Evolutionary conservation across 1,140 invertebrate genomes (phyloP).

Genomic region (Pygmarrhopalites habei): DNA sequence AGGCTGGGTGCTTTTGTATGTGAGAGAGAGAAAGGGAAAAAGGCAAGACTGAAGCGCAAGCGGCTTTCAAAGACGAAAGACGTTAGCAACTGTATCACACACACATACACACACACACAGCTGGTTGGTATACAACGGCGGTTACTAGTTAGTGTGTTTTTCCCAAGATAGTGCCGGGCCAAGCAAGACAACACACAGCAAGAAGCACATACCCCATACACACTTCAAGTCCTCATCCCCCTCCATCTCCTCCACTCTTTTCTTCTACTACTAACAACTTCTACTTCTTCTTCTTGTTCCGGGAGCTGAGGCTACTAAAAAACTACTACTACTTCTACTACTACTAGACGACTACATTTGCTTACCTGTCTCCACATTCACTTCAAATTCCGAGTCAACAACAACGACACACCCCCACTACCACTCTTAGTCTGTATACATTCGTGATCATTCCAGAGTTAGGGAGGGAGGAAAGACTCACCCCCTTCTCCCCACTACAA

Average conservation of each 20-base stretch:
- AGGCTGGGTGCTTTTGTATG: too few relatives aligned
- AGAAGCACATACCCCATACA: not conserved
- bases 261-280: not conserved
- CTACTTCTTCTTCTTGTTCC: not conserved
- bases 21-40: too few relatives aligned
- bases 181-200: conserved; percentile 15
- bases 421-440: too few relatives aligned
- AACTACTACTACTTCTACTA: not conserved
- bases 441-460: too few relatives aligned
- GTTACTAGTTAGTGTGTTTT: conserved; percentile 25
- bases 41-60: conserved; percentile 28
- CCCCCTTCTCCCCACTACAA: too few relatives aligned
- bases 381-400: too few relatives aligned
- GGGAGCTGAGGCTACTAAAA: too few relatives aligned
- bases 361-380: conserved; percentile 1
- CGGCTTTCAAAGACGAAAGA: conserved; percentile 12
- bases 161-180: conserved; percentile 12
- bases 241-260: conserved; percentile 4
- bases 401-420: too few relatives aligned
- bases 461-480: too few relatives aligned
- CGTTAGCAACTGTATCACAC: conserved; percentile 16
- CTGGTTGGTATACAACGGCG: conserved; percentile 12
- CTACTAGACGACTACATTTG: conserved; percentile 1
- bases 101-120: too few relatives aligned
- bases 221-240: not conserved